Evolutionary conservation across 2,888 invertebrate genomes (phyloP).

Genomic region (Macropis europaea): DNA sequence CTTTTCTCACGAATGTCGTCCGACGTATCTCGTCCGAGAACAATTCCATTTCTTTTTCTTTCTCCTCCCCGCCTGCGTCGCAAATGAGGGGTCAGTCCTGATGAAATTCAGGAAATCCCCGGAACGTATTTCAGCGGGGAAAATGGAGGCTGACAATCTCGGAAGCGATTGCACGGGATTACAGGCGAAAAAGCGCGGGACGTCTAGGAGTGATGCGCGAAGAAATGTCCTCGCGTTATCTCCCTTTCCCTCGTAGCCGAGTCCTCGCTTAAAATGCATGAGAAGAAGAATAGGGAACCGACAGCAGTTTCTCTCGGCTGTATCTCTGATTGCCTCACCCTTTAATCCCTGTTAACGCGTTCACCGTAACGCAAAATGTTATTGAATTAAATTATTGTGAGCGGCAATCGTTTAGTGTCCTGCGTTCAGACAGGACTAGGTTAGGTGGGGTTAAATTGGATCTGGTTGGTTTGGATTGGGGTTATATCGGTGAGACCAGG

Average conservation of each 20-base stretch:
- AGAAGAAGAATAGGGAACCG: not conserved
- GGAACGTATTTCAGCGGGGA: not conserved
- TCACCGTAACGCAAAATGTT: no score
- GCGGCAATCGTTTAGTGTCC: no score
- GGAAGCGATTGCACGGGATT: slow-evolving; percentile 6
- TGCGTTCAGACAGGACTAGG: no score
- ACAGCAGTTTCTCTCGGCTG: not conserved
- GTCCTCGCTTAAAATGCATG: not conserved
- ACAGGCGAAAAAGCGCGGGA: not conserved
- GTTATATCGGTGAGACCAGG: no score
- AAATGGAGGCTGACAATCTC: slow-evolving; percentile 2
- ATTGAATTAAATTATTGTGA: no score
- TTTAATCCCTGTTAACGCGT: not conserved
- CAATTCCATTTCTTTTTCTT: no score
- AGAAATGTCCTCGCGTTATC: not conserved
- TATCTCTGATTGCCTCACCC: not conserved
- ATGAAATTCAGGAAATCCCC: not conserved
- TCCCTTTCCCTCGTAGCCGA: not conserved
- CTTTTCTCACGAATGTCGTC: no score
- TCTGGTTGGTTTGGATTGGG: no score
- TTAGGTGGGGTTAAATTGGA: no score
- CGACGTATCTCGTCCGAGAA: no score
- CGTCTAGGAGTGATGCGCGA: no score
- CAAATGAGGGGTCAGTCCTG: not conserved
- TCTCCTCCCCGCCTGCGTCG: no score